Evolutionary conservation across 37 sponge, comb jelly and placozoan genomes (phyloP).

Genomic region (Halichondria panicea): DNA sequence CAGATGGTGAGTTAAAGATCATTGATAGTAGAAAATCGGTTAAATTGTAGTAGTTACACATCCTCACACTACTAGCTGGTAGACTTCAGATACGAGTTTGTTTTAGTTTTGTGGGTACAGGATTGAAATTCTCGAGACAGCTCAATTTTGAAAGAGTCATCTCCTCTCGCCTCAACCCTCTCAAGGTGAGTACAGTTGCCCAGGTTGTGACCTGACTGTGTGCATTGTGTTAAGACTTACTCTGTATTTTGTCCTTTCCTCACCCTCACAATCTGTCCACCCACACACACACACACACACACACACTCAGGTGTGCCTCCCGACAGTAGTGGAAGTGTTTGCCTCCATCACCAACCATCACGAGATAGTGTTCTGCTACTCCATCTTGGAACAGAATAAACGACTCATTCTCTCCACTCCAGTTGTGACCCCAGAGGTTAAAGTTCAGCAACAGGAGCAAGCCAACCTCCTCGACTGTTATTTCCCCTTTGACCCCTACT

Average conservation of each 20-base stretch:
- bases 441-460: neutral
- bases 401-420: conserved; percentile 47
- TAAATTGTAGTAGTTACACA: neutral
- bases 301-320: conserved; percentile 61
- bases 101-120: conserved; percentile 25
- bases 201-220: neutral
- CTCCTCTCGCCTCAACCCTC: conserved; percentile 72
- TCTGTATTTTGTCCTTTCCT: too few relatives aligned
- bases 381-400: conserved; percentile 84
- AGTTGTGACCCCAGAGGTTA: neutral
- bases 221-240: neutral
- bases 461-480: conserved; percentile 54
- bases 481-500: conserved; percentile 90
- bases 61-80: neutral
- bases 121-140: conserved; percentile 53
- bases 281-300: too few relatives aligned
- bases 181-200: conserved; percentile 52
- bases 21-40: neutral
- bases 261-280: too few relatives aligned
- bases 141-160: conserved; percentile 75
- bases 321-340: conserved; percentile 75
- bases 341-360: conserved; percentile 57
- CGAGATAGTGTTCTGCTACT: conserved; percentile 90
- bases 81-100: neutral
- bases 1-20: conserved; percentile 31